Base-by-base conservation (phyloP, 1,140 invertebrate genomes). In the Tachypleus tridentatus region DNA sequence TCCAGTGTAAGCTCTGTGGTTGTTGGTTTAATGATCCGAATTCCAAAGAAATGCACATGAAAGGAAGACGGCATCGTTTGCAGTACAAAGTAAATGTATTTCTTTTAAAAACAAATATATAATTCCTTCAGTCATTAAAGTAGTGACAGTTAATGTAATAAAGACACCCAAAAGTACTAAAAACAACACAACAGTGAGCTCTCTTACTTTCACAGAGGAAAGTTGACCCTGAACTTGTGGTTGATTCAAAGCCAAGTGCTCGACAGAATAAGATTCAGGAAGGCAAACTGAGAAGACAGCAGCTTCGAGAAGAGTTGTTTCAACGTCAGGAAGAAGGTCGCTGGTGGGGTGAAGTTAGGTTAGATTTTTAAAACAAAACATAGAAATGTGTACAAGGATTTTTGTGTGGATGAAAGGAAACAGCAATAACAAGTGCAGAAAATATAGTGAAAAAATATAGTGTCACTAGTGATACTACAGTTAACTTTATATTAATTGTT, bases 21-120 rank as follows among this genome's bases (percentile, higher is more conserved):
- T 99, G 96, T 77, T 90, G 93, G 70, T 98, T 98, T 79, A 98
- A 97, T 77, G 97, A 98, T 82, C 94, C 94, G 7, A 97, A 97
- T 81, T 96, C 96, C 69, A 99, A 98, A 82, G 93, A 98, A 77
- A 97, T 98, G 94, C 97, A 98, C 77, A 94, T 98, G 89, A 98
- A 98, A 78, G 97, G 96, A 50, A 82, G 94, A 9, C 81, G 95
- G 6, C 97, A 99, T 81, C 82, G 97, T 53, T 82, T 98, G 53
- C 92, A 97, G 74, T 98, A 97, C 76, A 99, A 99, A 79, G 80
- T 78, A 67, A 51, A 57, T 60, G 4, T 9, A 58, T 29, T 7
- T 29, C 29, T 29, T 29, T 29, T 29, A 29, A 29, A 29, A 29
- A 29, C 29, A 29, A 29, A 29, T 29, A 29, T 29, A 29, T 29